Evolutionary conservation across 2,113 vertebrate species (phyloP).

Genomic region (Myrmecophaga tridactyla): DNA sequence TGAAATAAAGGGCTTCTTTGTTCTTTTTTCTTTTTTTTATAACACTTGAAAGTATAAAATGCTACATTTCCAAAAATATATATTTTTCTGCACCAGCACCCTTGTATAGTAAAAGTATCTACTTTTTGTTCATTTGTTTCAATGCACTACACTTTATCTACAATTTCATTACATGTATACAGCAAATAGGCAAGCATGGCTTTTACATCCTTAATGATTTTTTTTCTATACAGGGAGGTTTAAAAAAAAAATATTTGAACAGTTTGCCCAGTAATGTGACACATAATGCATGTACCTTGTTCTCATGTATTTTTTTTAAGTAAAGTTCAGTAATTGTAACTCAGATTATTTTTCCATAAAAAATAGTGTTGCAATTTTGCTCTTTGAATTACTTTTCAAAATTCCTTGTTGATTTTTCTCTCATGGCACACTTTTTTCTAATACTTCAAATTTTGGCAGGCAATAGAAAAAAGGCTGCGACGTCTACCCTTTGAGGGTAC

Average conservation of each 20-base stretch:
- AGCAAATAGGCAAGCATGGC: slow-evolving; percentile 96
- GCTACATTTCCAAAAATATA: slow-evolving; percentile 96
- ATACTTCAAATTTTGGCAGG: slow-evolving; percentile 85
- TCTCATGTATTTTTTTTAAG: slow-evolving; percentile 83
- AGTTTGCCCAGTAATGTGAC: slow-evolving; percentile 91
- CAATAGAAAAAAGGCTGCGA: slow-evolving; percentile 85
- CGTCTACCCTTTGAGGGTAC: slow-evolving; percentile 84
- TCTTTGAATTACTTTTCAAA: slow-evolving; percentile 83
- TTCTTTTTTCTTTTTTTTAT: slow-evolving; percentile 91
- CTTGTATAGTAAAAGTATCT: slow-evolving; percentile 92
- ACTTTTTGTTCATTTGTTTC: slow-evolving; percentile 90
- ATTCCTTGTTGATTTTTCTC: slow-evolving; percentile 76
- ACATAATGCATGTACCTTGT: slow-evolving; percentile 93
- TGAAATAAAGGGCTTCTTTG: slow-evolving; percentile 97
- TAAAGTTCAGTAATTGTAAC: slow-evolving; percentile 83
- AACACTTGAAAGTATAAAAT: slow-evolving; percentile 98
- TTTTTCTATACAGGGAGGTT: slow-evolving; percentile 91
- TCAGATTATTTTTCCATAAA: slow-evolving; percentile 63
- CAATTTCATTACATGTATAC: slow-evolving; percentile 95
- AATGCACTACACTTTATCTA: slow-evolving; percentile 93
- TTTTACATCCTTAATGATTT: slow-evolving; percentile 94
- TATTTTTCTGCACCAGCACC: slow-evolving; percentile 94
- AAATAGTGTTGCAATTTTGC: slow-evolving; percentile 85
- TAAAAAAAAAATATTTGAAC: slow-evolving; percentile 90
- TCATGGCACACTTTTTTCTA: slow-evolving; percentile 86